These are phyloP conservation scores for Rhynchopsitta pachyrhyncha DNA, from an alignment of 2,113 vertebrate species.

Conservation along the genomic window DNA sequence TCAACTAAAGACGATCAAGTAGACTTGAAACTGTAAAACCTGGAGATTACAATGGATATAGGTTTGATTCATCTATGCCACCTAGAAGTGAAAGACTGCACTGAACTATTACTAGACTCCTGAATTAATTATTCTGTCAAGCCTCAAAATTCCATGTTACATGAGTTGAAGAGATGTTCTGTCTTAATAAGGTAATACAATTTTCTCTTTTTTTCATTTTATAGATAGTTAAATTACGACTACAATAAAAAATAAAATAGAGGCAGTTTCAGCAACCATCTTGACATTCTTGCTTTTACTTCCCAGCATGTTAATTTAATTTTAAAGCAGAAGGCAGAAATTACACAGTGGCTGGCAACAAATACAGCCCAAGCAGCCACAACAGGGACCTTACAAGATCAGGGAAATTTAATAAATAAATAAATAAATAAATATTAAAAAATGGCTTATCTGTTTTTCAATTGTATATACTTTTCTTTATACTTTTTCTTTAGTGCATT, in stretches of 20 bases:
- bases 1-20: background rate
- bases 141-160: background rate
- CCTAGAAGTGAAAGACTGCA: background rate
- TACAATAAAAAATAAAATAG: conserved; percentile 43
- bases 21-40: conserved; percentile 17
- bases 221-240: conserved; percentile 9
- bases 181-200: background rate
- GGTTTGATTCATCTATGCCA: background rate
- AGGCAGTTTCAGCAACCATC: background rate
- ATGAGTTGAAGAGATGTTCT: background rate
- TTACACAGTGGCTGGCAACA: conserved; percentile 20
- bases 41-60: background rate
- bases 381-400: background rate
- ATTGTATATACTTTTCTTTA: background rate
- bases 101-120: background rate
- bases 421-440: background rate
- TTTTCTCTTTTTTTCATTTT: conserved; percentile 31
- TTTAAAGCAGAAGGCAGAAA: conserved; percentile 57
- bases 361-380: background rate
- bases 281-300: background rate
- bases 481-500: background rate
- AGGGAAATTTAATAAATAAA: background rate
- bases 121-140: conserved; percentile 22
- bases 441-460: background rate
- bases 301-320: conserved; percentile 41